Evolutionary conservation across 1,140 invertebrate genomes (phyloP).

Genomic region (Ooceraea biroi): DNA sequence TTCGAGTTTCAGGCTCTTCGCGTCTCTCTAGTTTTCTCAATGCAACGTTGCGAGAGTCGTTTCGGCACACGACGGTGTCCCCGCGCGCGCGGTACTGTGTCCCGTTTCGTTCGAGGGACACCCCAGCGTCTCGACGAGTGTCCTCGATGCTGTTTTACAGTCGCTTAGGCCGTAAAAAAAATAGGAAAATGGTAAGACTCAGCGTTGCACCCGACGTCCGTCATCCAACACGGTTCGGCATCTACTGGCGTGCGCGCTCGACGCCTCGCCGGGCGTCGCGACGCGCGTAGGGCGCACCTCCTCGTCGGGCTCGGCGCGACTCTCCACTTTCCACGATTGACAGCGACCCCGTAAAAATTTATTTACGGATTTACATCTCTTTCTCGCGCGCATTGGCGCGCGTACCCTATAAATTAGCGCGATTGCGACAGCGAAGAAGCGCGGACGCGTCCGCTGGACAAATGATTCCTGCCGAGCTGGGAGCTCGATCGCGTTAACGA

Average conservation of each 20-base stretch:
- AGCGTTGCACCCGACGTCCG: conserved; percentile 70
- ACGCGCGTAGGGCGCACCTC: conserved; percentile 54
- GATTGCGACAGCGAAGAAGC: background rate
- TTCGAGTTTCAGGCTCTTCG: background rate
- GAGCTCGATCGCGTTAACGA: conserved; percentile 8
- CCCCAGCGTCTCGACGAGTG: background rate
- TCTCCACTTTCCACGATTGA: background rate
- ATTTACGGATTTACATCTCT: background rate
- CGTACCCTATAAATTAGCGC: background rate
- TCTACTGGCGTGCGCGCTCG: conserved; percentile 72
- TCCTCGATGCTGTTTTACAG: no score
- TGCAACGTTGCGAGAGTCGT: background rate
- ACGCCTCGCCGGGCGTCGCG: conserved; percentile 76
- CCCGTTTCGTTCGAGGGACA: background rate
- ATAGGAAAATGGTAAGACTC: conserved; percentile 67
- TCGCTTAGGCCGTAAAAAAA: background rate
- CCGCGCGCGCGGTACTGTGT: background rate
- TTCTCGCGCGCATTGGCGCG: background rate
- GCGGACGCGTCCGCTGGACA: background rate
- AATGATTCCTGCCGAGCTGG: conserved; percentile 4
- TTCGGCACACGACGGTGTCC: background rate
- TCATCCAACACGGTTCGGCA: conserved; percentile 70
- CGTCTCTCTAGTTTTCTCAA: background rate
- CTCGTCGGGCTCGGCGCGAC: conserved; percentile 1
- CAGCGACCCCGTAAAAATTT: background rate